A percentile compares a stretch with the other conserved stretches of the same genome.
phyloP scores from a whole-genome alignment of 2,888 invertebrate species.

The Digitonthophagus gazella region DNA sequence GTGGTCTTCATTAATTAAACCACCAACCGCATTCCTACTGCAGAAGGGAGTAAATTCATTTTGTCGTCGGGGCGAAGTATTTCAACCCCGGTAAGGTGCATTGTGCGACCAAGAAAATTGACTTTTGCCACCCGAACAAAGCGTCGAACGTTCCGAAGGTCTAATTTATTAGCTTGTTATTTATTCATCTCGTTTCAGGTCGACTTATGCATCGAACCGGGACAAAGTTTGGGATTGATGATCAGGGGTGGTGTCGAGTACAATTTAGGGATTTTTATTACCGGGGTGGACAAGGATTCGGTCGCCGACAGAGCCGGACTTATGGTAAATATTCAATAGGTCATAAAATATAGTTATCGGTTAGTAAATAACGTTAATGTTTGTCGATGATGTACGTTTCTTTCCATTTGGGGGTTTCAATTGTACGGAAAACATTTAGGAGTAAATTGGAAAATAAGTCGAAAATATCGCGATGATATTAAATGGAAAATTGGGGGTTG shows the following conservation, averaged over 20 bases:
- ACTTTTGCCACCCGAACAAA: neutral
- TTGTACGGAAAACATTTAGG: too few species aligned
- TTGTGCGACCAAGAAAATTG: neutral
- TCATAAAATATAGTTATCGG: neutral
- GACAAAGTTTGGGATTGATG: constrained; percentile 90
- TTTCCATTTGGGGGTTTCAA: neutral
- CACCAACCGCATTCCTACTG: neutral
- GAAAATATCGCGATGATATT: neutral
- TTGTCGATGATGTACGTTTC: too few species aligned
- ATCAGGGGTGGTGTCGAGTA: constrained; percentile 94
- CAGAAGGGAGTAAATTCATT: neutral
- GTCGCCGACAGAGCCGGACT: constrained; percentile 89
- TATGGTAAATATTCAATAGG: constrained; percentile 59
- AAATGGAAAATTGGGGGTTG: neutral
- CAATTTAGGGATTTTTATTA: constrained; percentile 93
- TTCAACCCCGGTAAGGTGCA: neutral
- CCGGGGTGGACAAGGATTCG: constrained; percentile 91
- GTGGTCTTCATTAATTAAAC: neutral
- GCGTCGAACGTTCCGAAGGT: neutral
- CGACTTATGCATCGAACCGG: constrained; percentile 84
- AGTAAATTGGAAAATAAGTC: neutral
- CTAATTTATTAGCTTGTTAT: neutral
- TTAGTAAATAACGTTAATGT: too few species aligned
- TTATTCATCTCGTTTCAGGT: constrained; percentile 56
- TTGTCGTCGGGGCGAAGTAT: neutral